Percentiles rank a stretch among this genome's conserved stretches.
Conservation (phyloP, 2,797 vertebrate species). For the Lepilemur septentrionalis region DNA sequence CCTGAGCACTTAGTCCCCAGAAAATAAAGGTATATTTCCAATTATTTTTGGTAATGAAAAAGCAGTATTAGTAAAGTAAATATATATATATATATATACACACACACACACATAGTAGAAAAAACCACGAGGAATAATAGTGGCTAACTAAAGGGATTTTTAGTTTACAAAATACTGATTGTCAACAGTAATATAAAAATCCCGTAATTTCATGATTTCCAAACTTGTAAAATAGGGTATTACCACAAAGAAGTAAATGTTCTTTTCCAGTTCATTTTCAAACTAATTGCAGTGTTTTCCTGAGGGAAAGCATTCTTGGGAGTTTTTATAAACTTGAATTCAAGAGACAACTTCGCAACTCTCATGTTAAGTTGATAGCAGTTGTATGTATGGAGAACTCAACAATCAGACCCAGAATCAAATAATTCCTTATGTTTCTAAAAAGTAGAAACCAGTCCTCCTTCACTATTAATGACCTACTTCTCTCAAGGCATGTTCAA, state of each 20-base stretch:
- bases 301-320: background rate
- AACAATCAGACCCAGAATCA: background rate
- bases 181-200: background rate
- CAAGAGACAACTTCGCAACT: background rate
- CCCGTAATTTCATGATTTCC: background rate
- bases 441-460: conserved; percentile 33
- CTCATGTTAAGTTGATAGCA: background rate
- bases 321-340: conserved; percentile 4
- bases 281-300: background rate
- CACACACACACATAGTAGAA: no score
- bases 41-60: conserved; percentile 42
- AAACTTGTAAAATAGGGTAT: background rate
- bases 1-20: background rate
- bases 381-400: background rate
- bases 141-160: background rate
- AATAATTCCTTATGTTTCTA: background rate
- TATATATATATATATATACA: no score
- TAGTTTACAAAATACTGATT: background rate
- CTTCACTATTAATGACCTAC: conserved; percentile 54
- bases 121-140: background rate
- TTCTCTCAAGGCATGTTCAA: conserved; percentile 48
- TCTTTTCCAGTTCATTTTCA: conserved; percentile 3
- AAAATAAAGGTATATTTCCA: background rate
- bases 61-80: background rate
- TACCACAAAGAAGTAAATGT: conserved; percentile 24